Percentiles rank a stretch among this genome's conserved stretches.
phyloP scores from a whole-genome alignment of 2,113 vertebrate genomes.

The Pseudolaguvia tuberculata region DNA sequence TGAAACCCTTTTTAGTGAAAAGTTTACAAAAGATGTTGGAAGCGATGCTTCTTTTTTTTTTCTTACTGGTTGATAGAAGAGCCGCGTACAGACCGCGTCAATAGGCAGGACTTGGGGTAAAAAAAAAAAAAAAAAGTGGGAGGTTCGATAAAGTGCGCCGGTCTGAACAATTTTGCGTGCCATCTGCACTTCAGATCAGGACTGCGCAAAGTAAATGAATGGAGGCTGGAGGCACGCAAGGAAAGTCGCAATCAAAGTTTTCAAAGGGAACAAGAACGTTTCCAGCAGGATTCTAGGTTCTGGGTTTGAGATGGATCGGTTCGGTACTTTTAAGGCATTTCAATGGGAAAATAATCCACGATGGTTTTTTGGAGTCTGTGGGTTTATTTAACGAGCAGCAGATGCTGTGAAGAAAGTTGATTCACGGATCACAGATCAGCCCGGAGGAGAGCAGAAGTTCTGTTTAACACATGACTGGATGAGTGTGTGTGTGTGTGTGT shows the following conservation, averaged over 20 bases:
- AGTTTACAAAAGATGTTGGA: not conserved
- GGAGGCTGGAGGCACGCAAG: constrained; percentile 64
- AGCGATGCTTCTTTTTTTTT: not conserved
- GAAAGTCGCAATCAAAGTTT: constrained; percentile 54
- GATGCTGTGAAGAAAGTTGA: constrained; percentile 13
- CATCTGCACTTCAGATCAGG: constrained; percentile 51
- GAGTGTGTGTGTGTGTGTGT: not conserved
- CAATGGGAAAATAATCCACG: constrained; percentile 54
- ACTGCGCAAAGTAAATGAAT: constrained; percentile 70
- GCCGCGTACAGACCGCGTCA: constrained; percentile 31
- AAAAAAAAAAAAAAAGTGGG: constrained; percentile 37
- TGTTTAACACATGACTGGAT: constrained; percentile 20
- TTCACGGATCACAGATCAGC: not conserved
- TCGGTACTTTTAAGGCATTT: constrained; percentile 41
- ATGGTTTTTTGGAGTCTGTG: not conserved
- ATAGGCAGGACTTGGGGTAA: not conserved
- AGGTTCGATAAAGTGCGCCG: constrained; percentile 28
- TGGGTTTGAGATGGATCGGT: constrained; percentile 62
- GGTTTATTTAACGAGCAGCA: not conserved
- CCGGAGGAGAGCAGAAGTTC: not conserved
- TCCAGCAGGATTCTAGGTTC: constrained; percentile 13
- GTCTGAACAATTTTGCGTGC: no score
- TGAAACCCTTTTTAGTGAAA: not conserved
- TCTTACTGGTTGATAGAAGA: not conserved
- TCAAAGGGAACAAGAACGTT: constrained; percentile 31